Evolutionary conservation across 1,140 invertebrate species (phyloP).

Genomic region (Coptotermes formosanus): DNA sequence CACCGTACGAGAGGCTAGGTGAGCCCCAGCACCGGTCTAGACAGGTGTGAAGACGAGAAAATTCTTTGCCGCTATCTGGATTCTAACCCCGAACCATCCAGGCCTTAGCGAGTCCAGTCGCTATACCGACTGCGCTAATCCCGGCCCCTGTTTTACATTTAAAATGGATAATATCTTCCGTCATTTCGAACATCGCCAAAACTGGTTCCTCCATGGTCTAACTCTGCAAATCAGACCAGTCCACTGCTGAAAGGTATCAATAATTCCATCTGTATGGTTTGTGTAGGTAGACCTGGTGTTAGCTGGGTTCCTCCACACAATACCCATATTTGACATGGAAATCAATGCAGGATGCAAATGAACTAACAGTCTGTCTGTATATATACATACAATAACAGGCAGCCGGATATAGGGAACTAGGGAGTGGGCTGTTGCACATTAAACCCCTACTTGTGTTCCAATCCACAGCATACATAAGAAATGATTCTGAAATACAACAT

Average conservation of each 20-base stretch:
- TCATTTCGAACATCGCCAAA: too few species aligned
- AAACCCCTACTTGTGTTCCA: neutral
- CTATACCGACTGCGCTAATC: too few species aligned
- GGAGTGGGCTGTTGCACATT: neutral
- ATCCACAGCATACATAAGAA: neutral
- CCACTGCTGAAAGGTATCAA: neutral
- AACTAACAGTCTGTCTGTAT: neutral
- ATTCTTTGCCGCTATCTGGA: too few species aligned
- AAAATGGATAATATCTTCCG: too few species aligned
- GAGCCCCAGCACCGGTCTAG: too few species aligned
- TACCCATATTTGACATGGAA: neutral
- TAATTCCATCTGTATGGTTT: neutral
- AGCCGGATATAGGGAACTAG: neutral
- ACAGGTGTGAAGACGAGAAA: too few species aligned
- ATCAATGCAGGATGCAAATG: slow-evolving; percentile 16
- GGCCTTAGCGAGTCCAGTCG: too few species aligned
- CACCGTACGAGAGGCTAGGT: too few species aligned
- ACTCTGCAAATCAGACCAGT: neutral
- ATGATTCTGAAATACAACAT: neutral
- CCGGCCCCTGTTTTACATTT: too few species aligned
- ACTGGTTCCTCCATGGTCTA: neutral
- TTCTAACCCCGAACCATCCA: too few species aligned
- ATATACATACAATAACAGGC: slow-evolving; percentile 9
- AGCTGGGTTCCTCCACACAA: neutral
- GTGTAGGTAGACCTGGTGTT: neutral